Percentiles rank a stretch among this genome's conserved stretches.
phyloP scores from a whole-genome alignment of 2,113 vertebrate genomes.

The Atrichornis clamosus region DNA sequence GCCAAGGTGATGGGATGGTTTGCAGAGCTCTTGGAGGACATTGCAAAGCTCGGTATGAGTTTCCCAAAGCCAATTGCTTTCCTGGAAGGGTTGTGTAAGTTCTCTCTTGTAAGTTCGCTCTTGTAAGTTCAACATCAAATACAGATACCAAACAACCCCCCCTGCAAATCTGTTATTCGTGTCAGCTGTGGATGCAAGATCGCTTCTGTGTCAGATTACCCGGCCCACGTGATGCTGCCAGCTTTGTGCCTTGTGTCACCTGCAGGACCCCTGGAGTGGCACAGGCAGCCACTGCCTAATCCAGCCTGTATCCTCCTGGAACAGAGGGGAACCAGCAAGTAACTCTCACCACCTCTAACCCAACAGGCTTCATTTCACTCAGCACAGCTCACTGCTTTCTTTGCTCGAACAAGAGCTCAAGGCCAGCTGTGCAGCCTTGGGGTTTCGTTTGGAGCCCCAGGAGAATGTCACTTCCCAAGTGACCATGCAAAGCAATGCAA shows the following conservation, averaged over 20 bases:
- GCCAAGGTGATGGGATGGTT: rapidly evolving
- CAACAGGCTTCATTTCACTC: background rate
- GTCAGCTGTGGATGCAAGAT: background rate
- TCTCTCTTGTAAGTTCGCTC: background rate
- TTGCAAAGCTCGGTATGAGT: background rate
- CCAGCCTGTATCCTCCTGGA: background rate
- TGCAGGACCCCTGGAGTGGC: background rate
- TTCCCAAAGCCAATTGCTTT: background rate
- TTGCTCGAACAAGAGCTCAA: rapidly evolving
- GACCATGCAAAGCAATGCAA: background rate
- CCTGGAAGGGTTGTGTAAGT: background rate
- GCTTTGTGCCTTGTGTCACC: background rate
- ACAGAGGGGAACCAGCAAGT: background rate
- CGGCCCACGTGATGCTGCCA: background rate
- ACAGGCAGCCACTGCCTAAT: background rate
- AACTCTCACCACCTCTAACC: background rate
- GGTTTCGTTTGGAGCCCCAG: background rate
- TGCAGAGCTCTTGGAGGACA: background rate
- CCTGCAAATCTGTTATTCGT: background rate
- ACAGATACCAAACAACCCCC: background rate
- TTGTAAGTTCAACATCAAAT: background rate
- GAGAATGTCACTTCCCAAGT: background rate
- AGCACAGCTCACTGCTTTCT: background rate
- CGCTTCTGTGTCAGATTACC: background rate
- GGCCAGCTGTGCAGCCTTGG: background rate